These are phyloP conservation scores for Blastomussa wellsi DNA, from an alignment of 92 coral and sea anemone species.

Conservation along the genomic window DNA sequence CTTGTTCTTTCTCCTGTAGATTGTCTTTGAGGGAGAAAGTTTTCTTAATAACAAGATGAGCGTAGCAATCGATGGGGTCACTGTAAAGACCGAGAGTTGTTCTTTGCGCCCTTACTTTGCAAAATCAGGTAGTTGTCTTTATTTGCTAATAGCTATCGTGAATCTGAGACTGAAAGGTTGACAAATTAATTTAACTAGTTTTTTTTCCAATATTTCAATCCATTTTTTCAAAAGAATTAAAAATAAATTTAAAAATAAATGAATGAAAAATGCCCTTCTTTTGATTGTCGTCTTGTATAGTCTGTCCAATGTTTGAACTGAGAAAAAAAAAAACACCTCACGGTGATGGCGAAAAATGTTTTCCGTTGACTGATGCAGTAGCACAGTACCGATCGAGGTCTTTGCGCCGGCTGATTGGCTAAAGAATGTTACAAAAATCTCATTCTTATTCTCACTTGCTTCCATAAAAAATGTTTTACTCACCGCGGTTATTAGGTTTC, in stretches of 20 bases:
- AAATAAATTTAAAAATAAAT: too few relatives aligned
- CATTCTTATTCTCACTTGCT: not conserved
- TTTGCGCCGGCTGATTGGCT: not conserved
- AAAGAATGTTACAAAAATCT: not conserved
- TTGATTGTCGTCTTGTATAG: not conserved
- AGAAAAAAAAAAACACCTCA: too few relatives aligned
- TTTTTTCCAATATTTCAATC: too few relatives aligned
- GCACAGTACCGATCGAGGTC: not conserved
- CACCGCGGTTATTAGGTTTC: constrained; percentile 20
- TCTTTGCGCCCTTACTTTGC: constrained; percentile 29
- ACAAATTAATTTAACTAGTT: too few relatives aligned
- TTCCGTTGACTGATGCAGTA: not conserved
- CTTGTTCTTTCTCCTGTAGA: not conserved
- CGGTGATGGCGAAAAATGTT: not conserved
- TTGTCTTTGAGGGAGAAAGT: constrained; percentile 37
- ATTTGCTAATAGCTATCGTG: not conserved
- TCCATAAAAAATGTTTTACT: not conserved
- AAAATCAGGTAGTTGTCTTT: constrained; percentile 22
- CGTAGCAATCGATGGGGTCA: constrained; percentile 18
- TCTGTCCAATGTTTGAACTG: not conserved
- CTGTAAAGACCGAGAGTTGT: constrained; percentile 27
- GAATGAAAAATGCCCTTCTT: not conserved
- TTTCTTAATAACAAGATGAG: constrained; percentile 6
- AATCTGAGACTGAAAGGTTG: not conserved
- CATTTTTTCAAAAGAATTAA: too few relatives aligned